These are phyloP conservation scores for Hirudinaria manillensis DNA, from an alignment of 2,888 invertebrate species.

Conservation along the genomic window DNA sequence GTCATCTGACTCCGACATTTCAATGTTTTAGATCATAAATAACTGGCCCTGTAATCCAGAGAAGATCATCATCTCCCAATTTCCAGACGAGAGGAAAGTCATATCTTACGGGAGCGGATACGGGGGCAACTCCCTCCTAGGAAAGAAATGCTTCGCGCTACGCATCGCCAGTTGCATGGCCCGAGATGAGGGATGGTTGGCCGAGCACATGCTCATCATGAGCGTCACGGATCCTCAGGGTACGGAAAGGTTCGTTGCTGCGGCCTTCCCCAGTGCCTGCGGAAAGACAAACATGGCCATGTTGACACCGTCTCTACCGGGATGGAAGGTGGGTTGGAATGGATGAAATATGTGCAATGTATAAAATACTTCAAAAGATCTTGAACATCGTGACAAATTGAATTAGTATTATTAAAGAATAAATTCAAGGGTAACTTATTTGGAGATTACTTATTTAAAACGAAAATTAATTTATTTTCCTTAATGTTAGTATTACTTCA, in stretches of 20 bases:
- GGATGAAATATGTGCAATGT: background rate
- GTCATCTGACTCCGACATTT: background rate
- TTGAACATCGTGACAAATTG: too few species aligned
- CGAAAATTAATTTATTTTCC: too few species aligned
- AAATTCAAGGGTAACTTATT: too few species aligned
- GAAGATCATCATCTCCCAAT: slow-evolving; percentile 41
- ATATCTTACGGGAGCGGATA: slow-evolving; percentile 44
- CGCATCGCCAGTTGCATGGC: slow-evolving; percentile 43
- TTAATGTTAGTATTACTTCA: background rate
- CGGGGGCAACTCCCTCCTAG: slow-evolving; percentile 45
- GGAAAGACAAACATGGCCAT: slow-evolving; percentile 46
- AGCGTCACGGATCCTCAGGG: slow-evolving; percentile 44
- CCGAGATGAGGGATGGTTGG: slow-evolving; percentile 44
- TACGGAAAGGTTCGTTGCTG: slow-evolving; percentile 43
- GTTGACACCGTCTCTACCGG: slow-evolving; percentile 43
- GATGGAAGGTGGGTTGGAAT: slow-evolving; percentile 37
- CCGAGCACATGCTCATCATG: slow-evolving; percentile 46
- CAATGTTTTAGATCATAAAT: slow-evolving; percentile 38
- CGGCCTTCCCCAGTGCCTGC: slow-evolving; percentile 45
- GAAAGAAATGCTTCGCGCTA: slow-evolving; percentile 46
- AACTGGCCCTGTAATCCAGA: slow-evolving; percentile 46
- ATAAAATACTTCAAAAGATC: too few species aligned
- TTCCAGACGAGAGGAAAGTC: slow-evolving; percentile 42
- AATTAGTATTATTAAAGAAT: too few species aligned
- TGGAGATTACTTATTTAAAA: too few species aligned